phyloP scores from a whole-genome alignment of 2,113 vertebrate genomes.

The Indicator indicator region DNA sequence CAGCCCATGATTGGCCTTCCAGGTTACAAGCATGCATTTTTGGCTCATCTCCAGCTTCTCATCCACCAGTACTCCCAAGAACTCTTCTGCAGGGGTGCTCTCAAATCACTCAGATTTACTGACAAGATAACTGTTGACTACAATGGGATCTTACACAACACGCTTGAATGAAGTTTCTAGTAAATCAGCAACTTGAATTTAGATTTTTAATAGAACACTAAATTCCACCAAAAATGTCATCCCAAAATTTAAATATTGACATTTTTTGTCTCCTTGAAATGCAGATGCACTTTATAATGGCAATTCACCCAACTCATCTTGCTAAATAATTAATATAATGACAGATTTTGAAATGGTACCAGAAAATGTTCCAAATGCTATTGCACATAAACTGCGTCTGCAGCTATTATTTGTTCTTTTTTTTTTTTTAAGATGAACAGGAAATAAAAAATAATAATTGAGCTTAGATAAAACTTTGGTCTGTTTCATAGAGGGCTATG shows the following conservation, averaged over 20 bases:
- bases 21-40: too few species aligned
- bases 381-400: background rate
- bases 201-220: background rate
- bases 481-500: background rate
- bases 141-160: background rate
- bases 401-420: background rate
- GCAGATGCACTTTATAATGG: background rate
- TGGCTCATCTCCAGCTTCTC: too few species aligned
- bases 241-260: background rate
- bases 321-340: background rate
- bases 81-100: too few species aligned
- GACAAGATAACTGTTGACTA: background rate
- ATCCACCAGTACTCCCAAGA: too few species aligned
- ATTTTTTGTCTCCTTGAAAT: background rate
- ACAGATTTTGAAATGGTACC: background rate
- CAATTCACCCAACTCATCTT: background rate
- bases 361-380: background rate
- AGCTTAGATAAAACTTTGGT: background rate
- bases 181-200: background rate
- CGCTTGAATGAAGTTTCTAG: background rate
- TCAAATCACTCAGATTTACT: background rate
- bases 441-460: background rate
- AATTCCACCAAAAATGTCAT: background rate
- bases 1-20: too few species aligned
- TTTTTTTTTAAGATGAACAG: background rate